A percentile compares a stretch with the other conserved stretches of the same genome.
Evolutionary conservation across 2,888 invertebrate species (phyloP).

Genomic region (Brachyptera putata): DNA sequence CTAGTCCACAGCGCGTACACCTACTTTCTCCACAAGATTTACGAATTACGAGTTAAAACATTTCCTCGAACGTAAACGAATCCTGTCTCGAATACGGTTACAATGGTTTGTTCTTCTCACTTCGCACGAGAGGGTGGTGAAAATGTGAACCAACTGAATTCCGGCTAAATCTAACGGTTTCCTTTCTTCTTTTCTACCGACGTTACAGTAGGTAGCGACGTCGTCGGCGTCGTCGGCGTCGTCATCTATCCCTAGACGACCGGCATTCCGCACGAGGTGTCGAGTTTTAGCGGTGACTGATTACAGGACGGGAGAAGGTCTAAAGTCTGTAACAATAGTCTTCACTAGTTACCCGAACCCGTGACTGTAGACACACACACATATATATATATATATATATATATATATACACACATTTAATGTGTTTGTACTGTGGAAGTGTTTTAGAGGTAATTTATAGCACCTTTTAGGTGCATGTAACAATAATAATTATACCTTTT

Average conservation of each 20-base stretch:
- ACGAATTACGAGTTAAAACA: slow-evolving; percentile 19
- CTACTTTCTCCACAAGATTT: slow-evolving; percentile 13
- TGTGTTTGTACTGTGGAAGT: too few relatives aligned
- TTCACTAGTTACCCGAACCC: not conserved
- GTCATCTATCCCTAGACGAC: not conserved
- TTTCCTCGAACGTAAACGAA: slow-evolving; percentile 20
- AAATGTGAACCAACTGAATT: slow-evolving; percentile 16
- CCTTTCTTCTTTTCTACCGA: slow-evolving; percentile 6
- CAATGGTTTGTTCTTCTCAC: slow-evolving; percentile 20
- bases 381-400: too few relatives aligned
- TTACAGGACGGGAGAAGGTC: slow-evolving; percentile 23
- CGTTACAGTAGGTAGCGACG: not conserved
- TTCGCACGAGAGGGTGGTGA: not conserved
- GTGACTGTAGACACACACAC: not conserved
- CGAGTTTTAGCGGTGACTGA: slow-evolving; percentile 22
- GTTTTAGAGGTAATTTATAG: slow-evolving; percentile 9
- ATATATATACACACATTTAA: too few relatives aligned
- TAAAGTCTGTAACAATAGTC: slow-evolving; percentile 23
- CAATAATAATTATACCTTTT: slow-evolving; percentile 6
- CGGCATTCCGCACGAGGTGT: slow-evolving; percentile 17
- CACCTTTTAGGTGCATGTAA: slow-evolving; percentile 2
- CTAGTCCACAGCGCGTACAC: not conserved
- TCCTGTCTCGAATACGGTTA: slow-evolving; percentile 11
- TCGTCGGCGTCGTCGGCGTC: not conserved
- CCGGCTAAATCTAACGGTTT: slow-evolving; percentile 18